phyloP scores from a whole-genome alignment of 2,888 invertebrate species.

The Lasius platythorax region DNA sequence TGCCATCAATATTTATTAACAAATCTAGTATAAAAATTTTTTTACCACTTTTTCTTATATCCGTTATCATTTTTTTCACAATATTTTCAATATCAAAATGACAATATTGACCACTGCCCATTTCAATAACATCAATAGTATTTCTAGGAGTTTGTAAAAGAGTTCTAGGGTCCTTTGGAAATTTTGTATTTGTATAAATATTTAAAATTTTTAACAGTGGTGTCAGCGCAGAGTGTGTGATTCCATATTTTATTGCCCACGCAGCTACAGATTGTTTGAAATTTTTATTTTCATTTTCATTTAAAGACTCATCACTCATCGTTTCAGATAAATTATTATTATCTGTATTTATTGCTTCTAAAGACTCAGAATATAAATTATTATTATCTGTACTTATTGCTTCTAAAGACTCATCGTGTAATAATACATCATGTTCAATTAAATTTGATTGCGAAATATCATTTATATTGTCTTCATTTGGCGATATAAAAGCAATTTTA shows the following conservation, averaged over 20 bases:
- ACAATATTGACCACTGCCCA: conserved; percentile 31
- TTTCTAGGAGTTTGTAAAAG: conserved; percentile 23
- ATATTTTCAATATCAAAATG: conserved; percentile 23
- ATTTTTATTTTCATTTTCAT: neutral
- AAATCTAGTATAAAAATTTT: neutral
- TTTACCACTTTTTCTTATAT: neutral
- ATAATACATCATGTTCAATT: no score
- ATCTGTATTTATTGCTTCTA: no score
- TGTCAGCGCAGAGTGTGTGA: neutral
- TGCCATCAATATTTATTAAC: conserved; percentile 49
- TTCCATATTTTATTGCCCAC: conserved; percentile 26
- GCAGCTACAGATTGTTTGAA: neutral
- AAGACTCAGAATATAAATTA: no score
- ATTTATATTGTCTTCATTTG: no score
- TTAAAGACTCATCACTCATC: no score
- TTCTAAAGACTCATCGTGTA: no score
- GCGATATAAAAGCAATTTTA: no score
- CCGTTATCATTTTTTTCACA: conserved; percentile 4
- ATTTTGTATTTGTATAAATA: neutral
- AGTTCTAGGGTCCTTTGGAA: conserved; percentile 29
- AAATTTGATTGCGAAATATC: no score
- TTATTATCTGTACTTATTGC: no score
- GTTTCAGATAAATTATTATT: no score
- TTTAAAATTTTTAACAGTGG: conserved; percentile 21
- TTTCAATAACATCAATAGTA: neutral